Conservation (phyloP, 2,797 vertebrate species). For the Sebastes flavidus region DNA sequence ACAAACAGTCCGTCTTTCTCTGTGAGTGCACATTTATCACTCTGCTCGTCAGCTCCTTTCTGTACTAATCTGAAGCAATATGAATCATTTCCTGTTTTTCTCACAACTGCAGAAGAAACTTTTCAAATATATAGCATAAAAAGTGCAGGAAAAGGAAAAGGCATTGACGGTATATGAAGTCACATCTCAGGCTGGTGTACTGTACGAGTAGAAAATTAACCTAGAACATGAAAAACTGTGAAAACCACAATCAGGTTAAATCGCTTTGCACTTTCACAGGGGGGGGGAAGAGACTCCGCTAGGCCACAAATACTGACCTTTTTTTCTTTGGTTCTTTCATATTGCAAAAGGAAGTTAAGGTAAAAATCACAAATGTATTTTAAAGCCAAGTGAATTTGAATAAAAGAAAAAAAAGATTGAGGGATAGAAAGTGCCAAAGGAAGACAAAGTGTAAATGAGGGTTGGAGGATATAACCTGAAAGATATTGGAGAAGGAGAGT, state of each 20-base stretch:
- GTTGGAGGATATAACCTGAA: not conserved
- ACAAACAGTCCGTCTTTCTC: not conserved
- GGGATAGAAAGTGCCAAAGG: not conserved
- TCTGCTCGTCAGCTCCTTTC: not conserved
- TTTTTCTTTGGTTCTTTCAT: not conserved
- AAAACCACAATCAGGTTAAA: constrained; percentile 75
- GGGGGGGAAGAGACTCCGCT: not conserved
- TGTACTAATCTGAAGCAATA: constrained; percentile 3
- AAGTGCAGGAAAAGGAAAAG: not conserved
- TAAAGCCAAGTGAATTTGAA: not conserved
- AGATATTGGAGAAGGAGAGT: not conserved
- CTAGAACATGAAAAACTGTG: constrained; percentile 63
- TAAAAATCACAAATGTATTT: not conserved
- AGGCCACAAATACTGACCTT: constrained; percentile 10
- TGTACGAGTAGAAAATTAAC: constrained; percentile 36
- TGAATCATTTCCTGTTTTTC: constrained; percentile 60
- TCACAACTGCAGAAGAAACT: not conserved
- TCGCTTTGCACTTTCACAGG: constrained; percentile 37
- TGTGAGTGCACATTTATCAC: not conserved
- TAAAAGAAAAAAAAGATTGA: not conserved
- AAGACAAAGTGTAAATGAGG: not conserved
- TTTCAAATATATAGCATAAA: constrained; percentile 6
- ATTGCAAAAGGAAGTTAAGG: not conserved
- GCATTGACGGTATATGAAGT: not conserved
- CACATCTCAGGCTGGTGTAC: not conserved